phyloP scores from a whole-genome alignment of 2,797 vertebrate genomes.

The Garrulus glandarius region DNA sequence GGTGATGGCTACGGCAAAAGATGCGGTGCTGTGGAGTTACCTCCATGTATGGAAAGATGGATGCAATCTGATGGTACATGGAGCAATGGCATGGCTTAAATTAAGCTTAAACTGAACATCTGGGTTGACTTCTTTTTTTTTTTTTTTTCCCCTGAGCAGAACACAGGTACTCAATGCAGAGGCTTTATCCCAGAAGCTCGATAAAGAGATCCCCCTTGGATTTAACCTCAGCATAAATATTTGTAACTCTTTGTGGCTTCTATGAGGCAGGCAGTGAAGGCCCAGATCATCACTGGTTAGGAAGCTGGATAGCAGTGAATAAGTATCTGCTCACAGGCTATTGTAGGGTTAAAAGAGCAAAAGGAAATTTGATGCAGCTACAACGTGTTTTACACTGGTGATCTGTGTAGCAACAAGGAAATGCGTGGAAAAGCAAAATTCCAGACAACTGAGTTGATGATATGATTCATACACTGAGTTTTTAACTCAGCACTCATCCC shows the following conservation, averaged over 20 bases:
- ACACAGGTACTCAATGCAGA: not conserved
- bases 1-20: not conserved
- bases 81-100: not conserved
- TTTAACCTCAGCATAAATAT: not conserved
- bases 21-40: not conserved
- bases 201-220: not conserved
- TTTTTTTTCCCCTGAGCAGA: not conserved
- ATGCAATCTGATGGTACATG: not conserved
- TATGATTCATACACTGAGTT: slow-evolving; percentile 4
- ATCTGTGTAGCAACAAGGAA: not conserved
- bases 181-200: not conserved
- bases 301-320: not conserved
- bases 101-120: not conserved
- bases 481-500: not conserved
- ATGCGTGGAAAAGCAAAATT: slow-evolving; percentile 13
- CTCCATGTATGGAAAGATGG: not conserved
- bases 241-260: not conserved
- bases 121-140: not conserved
- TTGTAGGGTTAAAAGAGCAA: slow-evolving; percentile 6
- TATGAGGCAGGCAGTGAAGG: not conserved
- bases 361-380: not conserved
- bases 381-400: not conserved
- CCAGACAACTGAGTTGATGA: not conserved
- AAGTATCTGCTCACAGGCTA: not conserved
- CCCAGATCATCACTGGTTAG: not conserved